Base-by-base conservation (phyloP, 2,113 vertebrate genomes). In the Antigone vipio region DNA sequence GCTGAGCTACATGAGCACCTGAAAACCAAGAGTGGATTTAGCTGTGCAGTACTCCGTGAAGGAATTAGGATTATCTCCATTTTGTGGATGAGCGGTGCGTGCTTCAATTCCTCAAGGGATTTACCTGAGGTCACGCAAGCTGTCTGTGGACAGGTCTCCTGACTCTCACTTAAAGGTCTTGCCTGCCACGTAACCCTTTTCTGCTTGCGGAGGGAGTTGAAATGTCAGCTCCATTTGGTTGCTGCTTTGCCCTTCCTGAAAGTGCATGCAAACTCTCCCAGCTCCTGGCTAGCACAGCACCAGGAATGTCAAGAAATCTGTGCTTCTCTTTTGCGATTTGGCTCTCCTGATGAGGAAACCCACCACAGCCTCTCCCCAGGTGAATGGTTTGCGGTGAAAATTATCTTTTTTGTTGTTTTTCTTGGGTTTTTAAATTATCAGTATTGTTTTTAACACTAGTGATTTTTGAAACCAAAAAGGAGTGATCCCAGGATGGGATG, bases 11-110 rank as follows among this genome's bases (percentile, higher is more conserved):
- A 9, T 29, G 71, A 89, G 47, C 86, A 78, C 72, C 76, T 92
- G 85, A 38, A 84, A 92, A 67, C 77, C 59, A 67, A 55, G 79
- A 60, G 35, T n/a, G 60, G 92, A 64, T 86, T 63, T 21, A 60
- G 47, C 64, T 85, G 40, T 59, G 52, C 24, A 9, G 27, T 14
- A 30, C 35, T 93, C n/a, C 2, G 2, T 84, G 85, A 47, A 59
- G 92, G 88, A 90, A 88, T 95, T 77, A 66, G 63, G 76, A 92
- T 92, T 93, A 78, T 44, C 75, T 86, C 47, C 63, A 11, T 91
- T 77, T 80, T 77, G 85, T 92, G 92, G 59, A 53, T 90, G 82
- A 85, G 71, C 4, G 0, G 38, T 55, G 38, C 0, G 0, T 50
- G 58, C 67, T 71, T 77, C 63, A 24, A 75, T 92, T 94, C 77